Percentiles rank a stretch among this genome's conserved stretches.
These are phyloP conservation scores for Orchesella cincta DNA, from an alignment of 1,140 invertebrate genomes.

Conservation along the genomic window DNA sequence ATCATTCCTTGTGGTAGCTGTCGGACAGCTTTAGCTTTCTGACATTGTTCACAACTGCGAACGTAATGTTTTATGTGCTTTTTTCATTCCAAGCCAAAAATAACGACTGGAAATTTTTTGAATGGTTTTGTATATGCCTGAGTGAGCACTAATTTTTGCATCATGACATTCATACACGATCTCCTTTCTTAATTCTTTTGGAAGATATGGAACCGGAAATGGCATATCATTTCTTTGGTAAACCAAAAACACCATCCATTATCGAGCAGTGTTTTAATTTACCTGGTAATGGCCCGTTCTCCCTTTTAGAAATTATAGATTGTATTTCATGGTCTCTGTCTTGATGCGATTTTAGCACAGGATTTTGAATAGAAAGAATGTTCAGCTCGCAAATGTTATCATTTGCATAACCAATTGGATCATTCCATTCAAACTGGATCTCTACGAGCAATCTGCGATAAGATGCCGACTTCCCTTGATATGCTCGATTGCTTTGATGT, in stretches of 20 bases:
- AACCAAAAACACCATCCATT: not conserved
- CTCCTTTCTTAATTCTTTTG: conserved; percentile 48
- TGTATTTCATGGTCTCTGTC: not conserved
- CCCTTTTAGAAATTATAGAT: not conserved
- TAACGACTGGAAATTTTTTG: not conserved
- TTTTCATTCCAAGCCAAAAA: conserved; percentile 53
- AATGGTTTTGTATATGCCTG: not conserved
- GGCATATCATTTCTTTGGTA: not conserved
- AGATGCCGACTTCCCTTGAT: conserved; percentile 47
- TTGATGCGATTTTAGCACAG: not conserved
- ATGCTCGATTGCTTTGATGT: conserved; percentile 49
- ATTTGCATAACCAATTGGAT: not conserved
- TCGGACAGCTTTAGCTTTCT: not conserved
- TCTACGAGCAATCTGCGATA: conserved; percentile 49
- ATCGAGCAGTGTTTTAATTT: conserved; percentile 25
- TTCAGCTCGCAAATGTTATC: not conserved
- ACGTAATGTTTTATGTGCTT: conserved; percentile 46
- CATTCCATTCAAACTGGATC: not conserved
- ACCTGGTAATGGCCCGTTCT: not conserved
- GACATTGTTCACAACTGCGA: conserved; percentile 9
- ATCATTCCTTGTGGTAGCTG: not conserved
- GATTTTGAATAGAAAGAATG: not conserved
- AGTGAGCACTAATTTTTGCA: conserved; percentile 20
- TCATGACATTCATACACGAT: conserved; percentile 3
- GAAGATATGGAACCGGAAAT: conserved; percentile 33